These are phyloP conservation scores for Eulemur coronatus DNA, from an alignment of 2,797 vertebrate genomes.

Conservation along the genomic window DNA sequence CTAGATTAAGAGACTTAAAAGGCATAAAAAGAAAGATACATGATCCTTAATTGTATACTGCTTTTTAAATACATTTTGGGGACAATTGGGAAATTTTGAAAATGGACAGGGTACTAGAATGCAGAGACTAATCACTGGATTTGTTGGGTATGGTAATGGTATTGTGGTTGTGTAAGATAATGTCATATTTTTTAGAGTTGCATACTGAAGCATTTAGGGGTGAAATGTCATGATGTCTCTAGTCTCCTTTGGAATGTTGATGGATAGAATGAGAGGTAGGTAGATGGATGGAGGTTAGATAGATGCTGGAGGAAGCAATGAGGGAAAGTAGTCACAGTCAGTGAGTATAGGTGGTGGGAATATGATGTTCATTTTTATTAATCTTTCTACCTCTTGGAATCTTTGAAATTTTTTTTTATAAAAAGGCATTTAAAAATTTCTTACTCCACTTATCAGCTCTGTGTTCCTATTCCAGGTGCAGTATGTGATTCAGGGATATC, in stretches of 20 bases:
- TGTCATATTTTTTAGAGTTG: conserved; percentile 9
- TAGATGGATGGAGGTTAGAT: neutral
- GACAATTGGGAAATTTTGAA: neutral
- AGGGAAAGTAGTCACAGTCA: neutral
- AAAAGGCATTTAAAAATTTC: neutral
- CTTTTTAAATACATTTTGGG: neutral
- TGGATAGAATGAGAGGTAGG: neutral
- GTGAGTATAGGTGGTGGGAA: neutral
- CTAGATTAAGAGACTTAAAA: neutral
- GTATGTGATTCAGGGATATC: conserved; percentile 98
- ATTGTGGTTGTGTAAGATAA: neutral
- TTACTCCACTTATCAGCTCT: conserved; percentile 29
- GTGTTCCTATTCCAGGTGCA: conserved; percentile 90
- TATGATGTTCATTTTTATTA: neutral
- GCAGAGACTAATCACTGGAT: neutral
- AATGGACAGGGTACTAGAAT: neutral
- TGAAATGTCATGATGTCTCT: neutral
- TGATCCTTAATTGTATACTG: neutral
- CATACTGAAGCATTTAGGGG: conserved; percentile 2
- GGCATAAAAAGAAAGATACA: neutral
- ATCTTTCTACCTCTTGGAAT: conserved; percentile 11
- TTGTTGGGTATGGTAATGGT: neutral
- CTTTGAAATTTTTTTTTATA: neutral
- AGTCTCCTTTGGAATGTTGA: conserved; percentile 53
- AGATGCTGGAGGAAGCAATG: neutral